These are phyloP conservation scores for Rotaria sp. DNA, from an alignment of 2,888 invertebrate species.

Conservation along the genomic window DNA sequence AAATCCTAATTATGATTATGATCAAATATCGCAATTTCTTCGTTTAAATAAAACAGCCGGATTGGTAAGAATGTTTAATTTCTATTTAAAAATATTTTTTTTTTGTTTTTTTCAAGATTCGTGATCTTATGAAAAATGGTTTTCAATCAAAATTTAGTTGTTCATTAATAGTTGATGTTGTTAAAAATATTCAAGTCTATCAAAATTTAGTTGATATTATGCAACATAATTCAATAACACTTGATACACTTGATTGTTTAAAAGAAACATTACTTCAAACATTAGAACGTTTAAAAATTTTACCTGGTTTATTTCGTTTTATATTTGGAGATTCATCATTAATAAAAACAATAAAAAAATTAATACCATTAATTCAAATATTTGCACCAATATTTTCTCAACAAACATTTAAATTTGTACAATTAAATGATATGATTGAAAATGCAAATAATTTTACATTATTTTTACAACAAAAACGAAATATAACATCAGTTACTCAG, in stretches of 20 bases:
- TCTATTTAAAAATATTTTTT: background rate
- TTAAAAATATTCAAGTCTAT: slow-evolving; percentile 20
- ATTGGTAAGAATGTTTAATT: background rate
- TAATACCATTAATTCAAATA: background rate
- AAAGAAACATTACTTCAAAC: background rate
- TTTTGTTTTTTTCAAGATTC: background rate
- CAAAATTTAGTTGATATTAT: background rate
- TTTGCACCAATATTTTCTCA: background rate
- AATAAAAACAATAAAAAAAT: background rate
- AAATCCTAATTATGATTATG: slow-evolving; percentile 16
- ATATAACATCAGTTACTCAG: background rate
- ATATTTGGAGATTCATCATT: background rate
- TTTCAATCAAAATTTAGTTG: slow-evolving; percentile 27
- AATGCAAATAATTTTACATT: background rate
- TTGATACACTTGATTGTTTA: slow-evolving; percentile 23
- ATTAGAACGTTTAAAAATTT: slow-evolving; percentile 5
- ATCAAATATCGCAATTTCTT: background rate
- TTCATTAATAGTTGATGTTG: slow-evolving; percentile 15
- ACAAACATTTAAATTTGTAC: background rate
- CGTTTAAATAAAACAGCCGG: slow-evolving; percentile 6
- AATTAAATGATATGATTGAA: slow-evolving; percentile 26
- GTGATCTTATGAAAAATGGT: slow-evolving; percentile 7
- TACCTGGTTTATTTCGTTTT: slow-evolving; percentile 16
- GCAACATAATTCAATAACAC: background rate
- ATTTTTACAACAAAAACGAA: background rate